phyloP scores from a whole-genome alignment of 2,797 vertebrate genomes.

The Pangasius djambal region DNA sequence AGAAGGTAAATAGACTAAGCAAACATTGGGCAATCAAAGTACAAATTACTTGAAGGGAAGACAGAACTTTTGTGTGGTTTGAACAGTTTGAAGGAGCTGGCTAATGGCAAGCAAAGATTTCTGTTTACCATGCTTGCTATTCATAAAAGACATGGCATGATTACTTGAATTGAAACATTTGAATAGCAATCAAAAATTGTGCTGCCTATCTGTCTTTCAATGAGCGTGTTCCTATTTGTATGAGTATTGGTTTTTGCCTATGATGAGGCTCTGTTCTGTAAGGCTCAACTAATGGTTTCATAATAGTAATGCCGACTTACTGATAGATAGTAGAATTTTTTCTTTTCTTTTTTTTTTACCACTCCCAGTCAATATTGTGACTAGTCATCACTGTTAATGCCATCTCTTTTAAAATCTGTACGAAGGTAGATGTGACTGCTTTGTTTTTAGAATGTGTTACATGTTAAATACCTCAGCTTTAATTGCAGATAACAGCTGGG shows the following conservation, averaged over 20 bases:
- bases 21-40: slow-evolving; percentile 1
- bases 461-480: slow-evolving; percentile 20
- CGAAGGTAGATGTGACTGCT: background rate
- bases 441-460: background rate
- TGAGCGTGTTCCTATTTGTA: background rate
- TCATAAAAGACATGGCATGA: slow-evolving; percentile 14
- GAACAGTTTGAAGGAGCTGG: background rate
- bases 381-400: background rate
- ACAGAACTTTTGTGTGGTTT: background rate
- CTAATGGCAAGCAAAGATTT: background rate
- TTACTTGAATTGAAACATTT: slow-evolving; percentile 3
- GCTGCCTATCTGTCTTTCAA: background rate
- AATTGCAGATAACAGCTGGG: slow-evolving; percentile 48
- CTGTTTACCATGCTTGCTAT: slow-evolving; percentile 17
- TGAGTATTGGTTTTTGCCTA: background rate
- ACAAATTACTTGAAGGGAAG: background rate
- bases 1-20: background rate
- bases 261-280: background rate
- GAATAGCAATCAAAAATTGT: slow-evolving; percentile 4
- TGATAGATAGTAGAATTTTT: background rate
- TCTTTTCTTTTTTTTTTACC: too few relatives aligned
- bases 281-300: background rate
- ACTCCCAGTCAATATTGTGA: background rate
- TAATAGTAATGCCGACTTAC: background rate
- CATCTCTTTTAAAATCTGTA: background rate